Evolutionary conservation across 2,888 invertebrate genomes (phyloP).

Genomic region (Diabrotica balteata): DNA sequence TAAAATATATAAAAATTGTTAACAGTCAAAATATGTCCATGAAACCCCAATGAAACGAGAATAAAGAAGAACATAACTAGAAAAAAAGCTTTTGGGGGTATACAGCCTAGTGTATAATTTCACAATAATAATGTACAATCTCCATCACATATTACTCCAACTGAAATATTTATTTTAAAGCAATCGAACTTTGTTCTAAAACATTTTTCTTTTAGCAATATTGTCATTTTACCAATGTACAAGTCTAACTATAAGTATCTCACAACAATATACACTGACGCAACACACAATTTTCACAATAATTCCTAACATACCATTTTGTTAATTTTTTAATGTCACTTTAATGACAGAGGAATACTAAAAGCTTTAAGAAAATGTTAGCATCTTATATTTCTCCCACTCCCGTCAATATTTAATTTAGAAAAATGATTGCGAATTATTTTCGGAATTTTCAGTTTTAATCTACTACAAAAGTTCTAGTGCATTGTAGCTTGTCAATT

Average conservation of each 20-base stretch:
- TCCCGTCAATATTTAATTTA: slow-evolving; percentile 26
- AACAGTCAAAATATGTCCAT: no score
- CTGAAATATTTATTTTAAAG: no score
- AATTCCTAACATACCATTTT: slow-evolving; percentile 35
- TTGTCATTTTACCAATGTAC: no score
- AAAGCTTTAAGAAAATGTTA: slow-evolving; percentile 35
- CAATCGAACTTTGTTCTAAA: no score
- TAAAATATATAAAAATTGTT: no score
- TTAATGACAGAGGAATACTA: slow-evolving; percentile 41
- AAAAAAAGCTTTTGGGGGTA: no score
- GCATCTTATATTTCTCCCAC: slow-evolving; percentile 45
- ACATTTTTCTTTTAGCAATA: no score
- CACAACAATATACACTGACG: slow-evolving; percentile 1
- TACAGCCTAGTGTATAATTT: neutral
- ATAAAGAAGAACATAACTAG: no score
- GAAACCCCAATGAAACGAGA: no score
- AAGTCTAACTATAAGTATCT: neutral
- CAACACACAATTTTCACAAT: neutral
- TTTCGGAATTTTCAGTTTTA: slow-evolving; percentile 37
- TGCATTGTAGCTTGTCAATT: slow-evolving; percentile 36
- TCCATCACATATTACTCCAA: no score
- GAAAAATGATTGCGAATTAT: slow-evolving; percentile 41
- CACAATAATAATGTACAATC: no score
- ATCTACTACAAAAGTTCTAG: slow-evolving; percentile 39
- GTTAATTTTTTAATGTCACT: slow-evolving; percentile 34